Percentiles rank a stretch among this genome's conserved stretches.
These are phyloP conservation scores for Ctenodactylus gundi DNA, from an alignment of 2,113 vertebrate genomes.

Conservation along the genomic window DNA sequence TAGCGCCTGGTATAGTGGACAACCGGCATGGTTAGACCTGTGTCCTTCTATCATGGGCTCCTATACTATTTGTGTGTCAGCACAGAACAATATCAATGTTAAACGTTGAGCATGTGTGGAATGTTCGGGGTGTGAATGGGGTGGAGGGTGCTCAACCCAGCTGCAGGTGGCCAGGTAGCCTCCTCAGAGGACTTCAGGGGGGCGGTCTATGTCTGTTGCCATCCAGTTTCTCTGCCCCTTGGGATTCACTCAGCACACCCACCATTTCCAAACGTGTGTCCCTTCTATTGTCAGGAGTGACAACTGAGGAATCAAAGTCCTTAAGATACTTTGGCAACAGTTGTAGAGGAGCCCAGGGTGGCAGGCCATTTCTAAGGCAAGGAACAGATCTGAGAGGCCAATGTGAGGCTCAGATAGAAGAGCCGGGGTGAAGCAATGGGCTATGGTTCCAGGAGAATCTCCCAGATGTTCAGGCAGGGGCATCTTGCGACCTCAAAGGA, in stretches of 20 bases:
- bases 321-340: neutral
- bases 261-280: neutral
- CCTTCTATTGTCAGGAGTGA: neutral
- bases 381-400: fast-evolving
- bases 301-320: neutral
- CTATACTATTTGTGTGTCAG: neutral
- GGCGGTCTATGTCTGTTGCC: neutral
- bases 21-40: too few relatives aligned
- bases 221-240: neutral
- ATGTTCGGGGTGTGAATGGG: fast-evolving
- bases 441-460: neutral
- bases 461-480: neutral
- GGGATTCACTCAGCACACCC: neutral
- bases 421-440: fast-evolving
- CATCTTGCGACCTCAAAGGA: neutral
- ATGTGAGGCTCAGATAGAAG: neutral
- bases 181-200: neutral
- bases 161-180: neutral
- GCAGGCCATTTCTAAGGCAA: neutral
- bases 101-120: fast-evolving
- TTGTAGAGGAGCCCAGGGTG: neutral
- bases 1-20: neutral
- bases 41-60: neutral
- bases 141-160: too few relatives aligned
- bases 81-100: neutral